Conservation (phyloP, 2,797 vertebrate species). For the Lophius americanus region DNA sequence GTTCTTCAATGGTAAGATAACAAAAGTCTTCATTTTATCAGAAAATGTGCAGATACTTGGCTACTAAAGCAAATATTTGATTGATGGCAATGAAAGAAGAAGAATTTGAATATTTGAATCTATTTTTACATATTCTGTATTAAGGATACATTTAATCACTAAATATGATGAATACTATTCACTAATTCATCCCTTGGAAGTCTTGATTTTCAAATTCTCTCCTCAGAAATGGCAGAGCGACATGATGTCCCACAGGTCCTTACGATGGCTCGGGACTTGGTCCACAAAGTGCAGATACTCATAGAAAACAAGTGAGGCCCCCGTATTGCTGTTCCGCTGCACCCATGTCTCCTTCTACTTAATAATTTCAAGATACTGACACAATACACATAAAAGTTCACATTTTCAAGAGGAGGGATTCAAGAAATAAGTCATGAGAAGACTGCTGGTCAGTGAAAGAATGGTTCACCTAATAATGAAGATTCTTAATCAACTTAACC, state of each 20-base stretch:
- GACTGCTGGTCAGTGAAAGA: neutral
- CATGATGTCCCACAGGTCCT: slow-evolving; percentile 92
- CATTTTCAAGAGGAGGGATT: slow-evolving; percentile 26
- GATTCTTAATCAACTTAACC: too few relatives aligned
- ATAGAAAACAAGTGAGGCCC: slow-evolving; percentile 95
- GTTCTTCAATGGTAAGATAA: slow-evolving; percentile 93
- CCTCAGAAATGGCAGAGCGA: slow-evolving; percentile 94
- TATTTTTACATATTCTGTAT: neutral
- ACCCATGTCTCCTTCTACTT: slow-evolving; percentile 25
- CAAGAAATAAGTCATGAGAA: slow-evolving; percentile 23
- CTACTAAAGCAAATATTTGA: neutral
- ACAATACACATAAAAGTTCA: slow-evolving; percentile 23
- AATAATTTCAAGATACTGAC: slow-evolving; percentile 30
- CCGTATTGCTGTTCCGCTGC: slow-evolving; percentile 12
- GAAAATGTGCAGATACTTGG: neutral
- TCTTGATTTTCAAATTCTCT: slow-evolving; percentile 25
- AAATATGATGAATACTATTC: neutral
- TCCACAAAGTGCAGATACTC: slow-evolving; percentile 96
- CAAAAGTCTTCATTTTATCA: neutral
- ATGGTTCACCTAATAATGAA: too few relatives aligned
- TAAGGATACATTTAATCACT: neutral
- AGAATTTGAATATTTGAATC: neutral
- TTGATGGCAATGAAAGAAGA: too few relatives aligned
- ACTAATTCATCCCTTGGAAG: neutral
- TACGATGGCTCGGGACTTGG: slow-evolving; percentile 93